A percentile compares a stretch with the other conserved stretches of the same genome.
These are phyloP conservation scores for Agriopis marginaria DNA, from an alignment of 2,888 invertebrate species.

Conservation along the genomic window DNA sequence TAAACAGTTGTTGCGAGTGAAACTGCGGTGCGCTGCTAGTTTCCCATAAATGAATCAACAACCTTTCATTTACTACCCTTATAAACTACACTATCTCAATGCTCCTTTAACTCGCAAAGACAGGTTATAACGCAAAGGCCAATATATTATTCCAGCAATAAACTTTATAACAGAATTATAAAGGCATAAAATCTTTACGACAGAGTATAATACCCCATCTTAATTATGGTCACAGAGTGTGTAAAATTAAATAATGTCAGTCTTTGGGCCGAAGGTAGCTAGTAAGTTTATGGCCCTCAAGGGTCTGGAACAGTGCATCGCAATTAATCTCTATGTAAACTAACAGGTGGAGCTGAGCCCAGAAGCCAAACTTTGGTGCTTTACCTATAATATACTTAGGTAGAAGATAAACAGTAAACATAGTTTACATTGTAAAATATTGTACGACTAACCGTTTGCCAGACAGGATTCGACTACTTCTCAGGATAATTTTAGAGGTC, in stretches of 20 bases:
- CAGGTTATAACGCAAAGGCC: conserved; percentile 26
- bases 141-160: conserved; percentile 31
- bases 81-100: conserved; percentile 24
- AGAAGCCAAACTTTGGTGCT: conserved; percentile 9
- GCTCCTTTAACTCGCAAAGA: conserved; percentile 25
- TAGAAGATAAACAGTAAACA: not conserved
- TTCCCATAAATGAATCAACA: conserved; percentile 11
- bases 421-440: too few species aligned
- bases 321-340: conserved; percentile 38
- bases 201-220: conserved; percentile 36
- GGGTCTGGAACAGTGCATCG: conserved; percentile 29
- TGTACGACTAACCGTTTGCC: too few species aligned
- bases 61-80: conserved; percentile 7
- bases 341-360: conserved; percentile 20
- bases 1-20: too few species aligned
- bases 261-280: conserved; percentile 28
- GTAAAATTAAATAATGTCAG: conserved; percentile 38
- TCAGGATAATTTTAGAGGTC: too few species aligned
- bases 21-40: too few species aligned
- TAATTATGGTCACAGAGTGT: conserved; percentile 39
- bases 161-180: conserved; percentile 40
- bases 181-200: conserved; percentile 37
- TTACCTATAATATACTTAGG: not conserved
- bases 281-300: conserved; percentile 33
- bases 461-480: too few species aligned